These are phyloP conservation scores for Cydia amplana DNA, from an alignment of 1,140 invertebrate species.

Conservation along the genomic window DNA sequence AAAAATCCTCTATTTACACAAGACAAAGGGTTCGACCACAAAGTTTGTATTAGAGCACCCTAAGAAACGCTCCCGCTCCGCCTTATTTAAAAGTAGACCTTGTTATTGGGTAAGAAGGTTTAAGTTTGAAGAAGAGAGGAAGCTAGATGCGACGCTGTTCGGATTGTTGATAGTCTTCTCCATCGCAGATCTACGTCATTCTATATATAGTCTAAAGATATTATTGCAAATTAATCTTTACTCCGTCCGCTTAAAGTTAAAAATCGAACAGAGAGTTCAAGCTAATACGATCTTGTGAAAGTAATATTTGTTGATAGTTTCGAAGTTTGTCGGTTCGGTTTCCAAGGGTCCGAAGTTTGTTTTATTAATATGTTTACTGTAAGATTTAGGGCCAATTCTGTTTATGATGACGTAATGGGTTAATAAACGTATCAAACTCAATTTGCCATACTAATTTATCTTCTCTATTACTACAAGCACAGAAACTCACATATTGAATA, in stretches of 20 bases:
- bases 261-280: neutral
- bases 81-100: neutral
- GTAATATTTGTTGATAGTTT: neutral
- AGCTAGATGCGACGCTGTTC: neutral
- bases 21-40: neutral
- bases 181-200: neutral
- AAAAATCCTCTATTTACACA: conserved; percentile 3
- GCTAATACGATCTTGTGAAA: neutral
- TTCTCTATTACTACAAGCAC: too few relatives aligned
- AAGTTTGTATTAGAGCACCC: neutral
- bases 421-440: conserved; percentile 3
- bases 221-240: neutral
- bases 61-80: neutral
- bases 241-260: neutral
- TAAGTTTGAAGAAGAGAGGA: neutral
- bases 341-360: conserved; percentile 13
- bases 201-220: neutral
- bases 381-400: conserved; percentile 4
- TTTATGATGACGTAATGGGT: conserved; percentile 11
- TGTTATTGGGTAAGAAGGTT: neutral
- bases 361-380: conserved; percentile 15
- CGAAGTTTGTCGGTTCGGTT: neutral
- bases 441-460: neutral
- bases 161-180: neutral
- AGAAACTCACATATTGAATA: too few relatives aligned